Base-by-base conservation (phyloP, 1,140 invertebrate species). In the Bombus turneri region DNA sequence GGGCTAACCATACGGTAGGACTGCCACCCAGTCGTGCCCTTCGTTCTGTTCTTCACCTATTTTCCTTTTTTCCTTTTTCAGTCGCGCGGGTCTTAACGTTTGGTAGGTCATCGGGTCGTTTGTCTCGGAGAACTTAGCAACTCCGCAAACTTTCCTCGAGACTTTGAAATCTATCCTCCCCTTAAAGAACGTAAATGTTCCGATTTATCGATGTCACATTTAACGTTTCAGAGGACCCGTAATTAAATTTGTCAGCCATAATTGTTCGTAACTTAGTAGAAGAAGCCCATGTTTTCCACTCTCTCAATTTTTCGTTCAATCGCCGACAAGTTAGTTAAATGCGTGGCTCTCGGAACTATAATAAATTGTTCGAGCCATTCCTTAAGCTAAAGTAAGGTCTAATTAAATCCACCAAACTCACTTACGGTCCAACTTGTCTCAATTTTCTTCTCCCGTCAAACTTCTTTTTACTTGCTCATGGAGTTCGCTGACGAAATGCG, bases 11-110 rank as follows among this genome's bases (percentile, higher is more conserved):
- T 31, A 62, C 78, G 62, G 28, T 37, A 59, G 9, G 1, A 41
- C 47, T n/a, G 43, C 25, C 68, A 66, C 64, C 71, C 47, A 76
- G 68, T 78, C 73, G 28, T 34, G 72, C 66, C 47, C 64, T 83
- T 64, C 71, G 37, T 62, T 76, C 76, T 53, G 37, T 74, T 88
- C 83, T 86, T 88, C 79, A 89, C 81, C 79, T 86, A 88, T 66
- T 76, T 43, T 25, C n/a, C 31, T n/a, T 37, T 28, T 57, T 66
- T 41, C n/a, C 31, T 28, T 53, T 81, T 43, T 31, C 37, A 22
- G 5, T 43, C 28, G 10, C 41, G 6, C 31, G 13, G 69, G 64
- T 69, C 69, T 79, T 4, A 0, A 37, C 71, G 9, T 37, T 57
- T 37, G 59, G 43, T 59, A 57, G 69, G 74, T 87, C 80, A 86